Evolutionary conservation across 2,797 vertebrate species (phyloP).

Genomic region (Agapornis canus): DNA sequence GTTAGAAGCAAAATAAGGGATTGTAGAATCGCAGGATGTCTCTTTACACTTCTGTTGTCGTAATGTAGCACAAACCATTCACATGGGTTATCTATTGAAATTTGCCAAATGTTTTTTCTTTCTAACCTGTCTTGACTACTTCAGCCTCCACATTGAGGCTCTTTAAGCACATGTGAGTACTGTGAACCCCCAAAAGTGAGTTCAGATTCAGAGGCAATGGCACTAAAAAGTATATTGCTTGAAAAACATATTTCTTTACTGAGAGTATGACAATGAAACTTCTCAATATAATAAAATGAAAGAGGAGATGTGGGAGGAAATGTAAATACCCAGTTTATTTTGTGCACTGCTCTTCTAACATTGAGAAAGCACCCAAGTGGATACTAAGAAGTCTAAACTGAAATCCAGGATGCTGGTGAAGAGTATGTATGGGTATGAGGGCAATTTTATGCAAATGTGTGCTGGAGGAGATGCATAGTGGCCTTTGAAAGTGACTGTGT

Average conservation of each 20-base stretch:
- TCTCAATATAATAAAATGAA: neutral
- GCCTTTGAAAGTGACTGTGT: neutral
- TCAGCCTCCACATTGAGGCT: neutral
- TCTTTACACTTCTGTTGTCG: neutral
- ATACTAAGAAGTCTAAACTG: neutral
- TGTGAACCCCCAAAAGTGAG: neutral
- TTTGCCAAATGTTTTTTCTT: neutral
- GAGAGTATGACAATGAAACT: neutral
- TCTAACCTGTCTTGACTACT: neutral
- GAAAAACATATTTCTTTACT: neutral
- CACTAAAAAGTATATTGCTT: neutral
- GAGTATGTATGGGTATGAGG: neutral
- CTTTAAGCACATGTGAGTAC: neutral
- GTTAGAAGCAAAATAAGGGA: neutral
- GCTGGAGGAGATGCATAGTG: neutral
- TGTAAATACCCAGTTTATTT: neutral
- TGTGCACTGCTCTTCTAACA: neutral
- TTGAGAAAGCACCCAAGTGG: neutral
- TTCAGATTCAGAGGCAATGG: neutral
- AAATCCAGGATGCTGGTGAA: neutral
- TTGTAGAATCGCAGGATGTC: neutral
- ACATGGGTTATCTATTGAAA: rapidly evolving
- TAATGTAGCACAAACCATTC: neutral
- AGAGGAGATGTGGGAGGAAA: neutral
- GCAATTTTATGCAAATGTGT: neutral